These are phyloP conservation scores for Ennomos quercinarius DNA, from an alignment of 2,888 invertebrate genomes.

Conservation along the genomic window DNA sequence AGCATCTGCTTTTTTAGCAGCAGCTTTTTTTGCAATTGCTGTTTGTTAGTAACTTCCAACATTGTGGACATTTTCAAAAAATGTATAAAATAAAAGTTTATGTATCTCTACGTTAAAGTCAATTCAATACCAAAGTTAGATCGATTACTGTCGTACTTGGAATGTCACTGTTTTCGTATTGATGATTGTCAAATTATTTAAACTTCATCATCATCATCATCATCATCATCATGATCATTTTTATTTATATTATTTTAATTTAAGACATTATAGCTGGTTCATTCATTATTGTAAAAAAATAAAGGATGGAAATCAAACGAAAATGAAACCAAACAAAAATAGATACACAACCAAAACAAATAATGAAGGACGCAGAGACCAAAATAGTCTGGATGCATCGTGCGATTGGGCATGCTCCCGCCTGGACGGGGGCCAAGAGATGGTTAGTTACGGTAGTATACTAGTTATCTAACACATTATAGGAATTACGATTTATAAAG, in stretches of 20 bases:
- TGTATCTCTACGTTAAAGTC: too few relatives aligned
- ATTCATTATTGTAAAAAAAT: neutral
- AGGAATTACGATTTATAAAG: slow-evolving; percentile 47
- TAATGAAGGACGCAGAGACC: slow-evolving; percentile 67
- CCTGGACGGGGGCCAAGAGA: slow-evolving; percentile 64
- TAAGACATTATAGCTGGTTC: neutral
- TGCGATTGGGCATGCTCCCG: slow-evolving; percentile 63
- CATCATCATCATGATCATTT: too few relatives aligned
- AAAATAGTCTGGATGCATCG: slow-evolving; percentile 74
- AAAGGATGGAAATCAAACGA: slow-evolving; percentile 45
- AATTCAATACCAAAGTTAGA: too few relatives aligned
- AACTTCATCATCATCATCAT: too few relatives aligned
- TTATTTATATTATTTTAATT: neutral
- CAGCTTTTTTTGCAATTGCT: too few relatives aligned
- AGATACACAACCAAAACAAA: slow-evolving; percentile 64
- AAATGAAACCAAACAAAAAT: slow-evolving; percentile 60
- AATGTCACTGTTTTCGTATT: too few relatives aligned
- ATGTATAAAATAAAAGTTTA: too few relatives aligned
- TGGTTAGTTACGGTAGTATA: slow-evolving; percentile 49
- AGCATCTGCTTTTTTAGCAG: too few relatives aligned
- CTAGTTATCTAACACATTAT: slow-evolving; percentile 38
- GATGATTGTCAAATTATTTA: too few relatives aligned
- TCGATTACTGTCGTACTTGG: too few relatives aligned
- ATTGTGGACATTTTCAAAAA: too few relatives aligned
- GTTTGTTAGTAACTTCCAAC: too few relatives aligned